These are phyloP conservation scores for Rhinichthys osculus DNA, from an alignment of 2,797 vertebrate species.

Conservation along the genomic window DNA sequence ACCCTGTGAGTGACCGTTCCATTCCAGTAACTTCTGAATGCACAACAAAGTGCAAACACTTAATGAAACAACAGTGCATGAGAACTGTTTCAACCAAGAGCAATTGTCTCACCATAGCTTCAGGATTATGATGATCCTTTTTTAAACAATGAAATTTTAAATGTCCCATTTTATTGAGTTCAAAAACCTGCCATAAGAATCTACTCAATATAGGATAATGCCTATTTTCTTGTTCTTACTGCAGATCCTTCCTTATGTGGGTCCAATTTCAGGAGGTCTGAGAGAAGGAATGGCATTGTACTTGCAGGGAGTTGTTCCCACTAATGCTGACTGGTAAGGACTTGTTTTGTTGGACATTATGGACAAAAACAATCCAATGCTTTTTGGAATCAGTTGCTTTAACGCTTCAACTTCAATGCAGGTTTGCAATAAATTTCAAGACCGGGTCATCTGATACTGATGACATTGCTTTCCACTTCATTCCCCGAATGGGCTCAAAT, in stretches of 20 bases:
- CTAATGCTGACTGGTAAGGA: neutral
- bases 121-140: neutral
- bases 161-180: neutral
- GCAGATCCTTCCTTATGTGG: slow-evolving; percentile 46
- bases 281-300: slow-evolving; percentile 32
- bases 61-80: too few relatives aligned
- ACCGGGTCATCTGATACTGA: neutral
- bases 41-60: too few relatives aligned
- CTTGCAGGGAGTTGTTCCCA: slow-evolving; percentile 30
- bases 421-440: slow-evolving; percentile 39
- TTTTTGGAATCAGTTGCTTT: neutral
- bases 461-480: slow-evolving; percentile 46
- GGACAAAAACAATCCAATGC: too few relatives aligned
- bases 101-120: neutral
- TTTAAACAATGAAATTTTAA: neutral
- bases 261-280: slow-evolving; percentile 25
- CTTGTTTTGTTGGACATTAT: neutral
- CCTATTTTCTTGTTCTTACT: too few relatives aligned
- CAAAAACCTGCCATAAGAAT: neutral
- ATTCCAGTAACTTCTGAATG: too few relatives aligned
- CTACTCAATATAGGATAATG: neutral
- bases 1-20: neutral
- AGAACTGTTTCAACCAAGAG: too few relatives aligned
- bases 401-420: neutral
- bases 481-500: neutral